phyloP scores from a whole-genome alignment of 2,797 vertebrate genomes.

The Myotis planiceps region DNA sequence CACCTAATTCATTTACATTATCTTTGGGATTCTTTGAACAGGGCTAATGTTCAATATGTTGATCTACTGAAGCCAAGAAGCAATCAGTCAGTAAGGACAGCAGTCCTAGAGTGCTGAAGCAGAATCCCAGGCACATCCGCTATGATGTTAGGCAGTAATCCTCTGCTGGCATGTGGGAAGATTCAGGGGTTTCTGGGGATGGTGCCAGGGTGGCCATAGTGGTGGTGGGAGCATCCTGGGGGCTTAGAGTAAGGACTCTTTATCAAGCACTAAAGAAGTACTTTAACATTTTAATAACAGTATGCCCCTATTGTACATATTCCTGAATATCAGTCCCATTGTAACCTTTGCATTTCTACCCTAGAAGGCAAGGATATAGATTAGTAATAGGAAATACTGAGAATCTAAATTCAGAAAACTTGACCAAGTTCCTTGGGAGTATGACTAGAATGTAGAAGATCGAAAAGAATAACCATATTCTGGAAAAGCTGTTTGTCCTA shows the following conservation, averaged over 20 bases:
- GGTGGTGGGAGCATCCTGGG: not conserved
- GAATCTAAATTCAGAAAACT: not conserved
- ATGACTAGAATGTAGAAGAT: not conserved
- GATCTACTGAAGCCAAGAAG: not conserved
- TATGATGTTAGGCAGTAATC: not conserved
- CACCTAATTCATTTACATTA: not conserved
- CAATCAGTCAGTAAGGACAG: not conserved
- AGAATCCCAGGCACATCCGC: not conserved
- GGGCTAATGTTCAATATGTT: not conserved
- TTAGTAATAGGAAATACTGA: conserved; percentile 7
- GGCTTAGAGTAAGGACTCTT: not conserved
- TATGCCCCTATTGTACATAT: not conserved
- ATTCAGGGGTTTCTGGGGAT: not conserved
- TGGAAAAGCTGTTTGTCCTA: not conserved
- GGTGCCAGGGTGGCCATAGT: not conserved
- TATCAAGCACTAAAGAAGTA: not conserved
- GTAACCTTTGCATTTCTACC: conserved; percentile 34
- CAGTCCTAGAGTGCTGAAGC: not conserved
- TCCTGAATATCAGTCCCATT: not conserved
- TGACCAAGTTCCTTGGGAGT: not conserved
- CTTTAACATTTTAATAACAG: not conserved
- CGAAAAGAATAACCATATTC: not conserved
- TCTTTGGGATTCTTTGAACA: not conserved
- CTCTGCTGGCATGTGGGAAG: not conserved
- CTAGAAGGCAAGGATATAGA: not conserved